Evolutionary conservation across 2,888 invertebrate species (phyloP), one percentile per base, ranked within the genome.

Genomic region (Onchidella celtica): DNA sequence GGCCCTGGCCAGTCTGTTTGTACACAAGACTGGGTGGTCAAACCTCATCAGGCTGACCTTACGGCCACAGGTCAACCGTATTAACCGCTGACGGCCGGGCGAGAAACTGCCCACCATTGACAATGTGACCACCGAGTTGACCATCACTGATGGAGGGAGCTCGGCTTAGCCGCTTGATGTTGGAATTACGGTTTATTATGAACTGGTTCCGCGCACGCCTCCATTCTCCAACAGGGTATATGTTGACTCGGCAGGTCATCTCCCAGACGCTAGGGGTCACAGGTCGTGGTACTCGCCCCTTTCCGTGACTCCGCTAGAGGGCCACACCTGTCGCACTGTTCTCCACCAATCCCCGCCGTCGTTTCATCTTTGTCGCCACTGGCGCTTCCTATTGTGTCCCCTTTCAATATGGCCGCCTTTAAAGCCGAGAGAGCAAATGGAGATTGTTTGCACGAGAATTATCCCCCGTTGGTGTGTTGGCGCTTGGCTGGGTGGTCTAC

Each of bases 261-360:
- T n/a, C 32, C n/a, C 63, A 68, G 55, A 66, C 68, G 34, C n/a
- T 55, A 9, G 66, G 68, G 77, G 77, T 77, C 77, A 77, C 57
- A 68, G 77, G 77, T 77, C 68, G 57, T 17, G 32, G 77, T 68
- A 36, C 77, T 66, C 77, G 77, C 77, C 77, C 77, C 68, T 68
- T 77, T 77, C 57, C 77, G 77, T 77, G 77, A 66, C 66, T 68
- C 68, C 68, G 57, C 36, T 55, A 66, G 68, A 36, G 77, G 77
- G 55, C 77, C 66, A 66, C 66, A 66, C 77, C 68, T 66, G 66
- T 36, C 57, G 68, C 11, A 27, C 27, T 29, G 24, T 34, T 38
- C 24, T 55, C 77, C 66, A 57, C 68, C 77, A 68, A 66, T 77
- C 77, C 77, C 6, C 17, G 66, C 55, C 68, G 17, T n/a, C 77